Conservation (phyloP, 1,140 invertebrate species). For the Agrypnia vestita region DNA sequence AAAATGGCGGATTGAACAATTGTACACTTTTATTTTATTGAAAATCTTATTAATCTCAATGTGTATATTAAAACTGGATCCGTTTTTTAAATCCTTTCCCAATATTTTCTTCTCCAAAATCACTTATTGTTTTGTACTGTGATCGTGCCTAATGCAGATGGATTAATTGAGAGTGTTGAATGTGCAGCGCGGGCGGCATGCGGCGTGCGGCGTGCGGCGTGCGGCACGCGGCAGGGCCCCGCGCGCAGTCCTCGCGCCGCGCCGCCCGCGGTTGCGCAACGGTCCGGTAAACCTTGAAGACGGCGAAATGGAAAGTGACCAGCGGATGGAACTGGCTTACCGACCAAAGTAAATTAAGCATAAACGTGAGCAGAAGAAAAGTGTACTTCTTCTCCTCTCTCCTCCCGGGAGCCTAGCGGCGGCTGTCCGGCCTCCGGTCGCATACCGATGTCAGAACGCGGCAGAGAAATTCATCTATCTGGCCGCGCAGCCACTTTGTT, state of each 20-base stretch:
- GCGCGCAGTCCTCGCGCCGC: not conserved
- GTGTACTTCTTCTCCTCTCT: not conserved
- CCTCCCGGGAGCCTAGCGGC: not conserved
- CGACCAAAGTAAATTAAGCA: constrained; percentile 49
- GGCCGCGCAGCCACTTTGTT: not conserved
- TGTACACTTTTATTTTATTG: too few relatives aligned
- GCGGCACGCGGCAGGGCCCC: too few relatives aligned
- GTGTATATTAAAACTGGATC: too few relatives aligned
- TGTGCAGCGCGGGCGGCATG: too few relatives aligned
- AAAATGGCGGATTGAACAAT: too few relatives aligned
- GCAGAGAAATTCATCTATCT: not conserved
- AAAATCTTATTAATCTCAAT: too few relatives aligned
- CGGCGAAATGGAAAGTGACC: constrained; percentile 56
- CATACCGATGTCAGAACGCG: constrained; percentile 12
- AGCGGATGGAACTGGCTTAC: constrained; percentile 41
- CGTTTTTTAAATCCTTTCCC: too few relatives aligned
- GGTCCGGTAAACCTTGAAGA: constrained; percentile 54
- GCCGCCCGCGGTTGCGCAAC: constrained; percentile 39
- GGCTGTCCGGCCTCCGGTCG: not conserved
- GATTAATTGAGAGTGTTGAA: too few relatives aligned
- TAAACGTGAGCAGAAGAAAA: constrained; percentile 47
- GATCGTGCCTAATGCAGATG: too few relatives aligned
- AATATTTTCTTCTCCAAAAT: too few relatives aligned
- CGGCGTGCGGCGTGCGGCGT: too few relatives aligned
- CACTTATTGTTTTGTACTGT: too few relatives aligned